Evolutionary conservation across 2,888 invertebrate species (phyloP).

Genomic region (Linyphia triangularis): DNA sequence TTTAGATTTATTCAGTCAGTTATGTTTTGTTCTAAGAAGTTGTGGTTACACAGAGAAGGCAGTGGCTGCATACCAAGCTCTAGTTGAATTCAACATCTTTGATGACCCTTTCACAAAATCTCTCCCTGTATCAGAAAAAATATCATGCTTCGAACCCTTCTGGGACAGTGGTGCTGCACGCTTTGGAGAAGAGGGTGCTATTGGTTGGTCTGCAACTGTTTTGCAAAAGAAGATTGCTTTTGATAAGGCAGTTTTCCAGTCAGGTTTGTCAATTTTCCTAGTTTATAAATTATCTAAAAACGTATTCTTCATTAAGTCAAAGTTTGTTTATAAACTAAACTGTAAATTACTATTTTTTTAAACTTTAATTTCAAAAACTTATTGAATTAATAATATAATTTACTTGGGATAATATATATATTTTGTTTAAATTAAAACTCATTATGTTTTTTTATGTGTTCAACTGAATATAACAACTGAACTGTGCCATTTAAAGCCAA

Average conservation of each 20-base stretch:
- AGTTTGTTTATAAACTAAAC: too few species aligned
- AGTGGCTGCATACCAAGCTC: slow-evolving; percentile 80
- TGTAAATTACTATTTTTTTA: too few species aligned
- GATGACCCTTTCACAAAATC: slow-evolving; percentile 77
- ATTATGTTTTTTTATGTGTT: too few species aligned
- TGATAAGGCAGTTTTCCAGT: slow-evolving; percentile 43
- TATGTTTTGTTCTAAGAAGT: slow-evolving; percentile 79
- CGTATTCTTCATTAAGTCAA: too few species aligned
- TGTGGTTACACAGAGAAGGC: slow-evolving; percentile 80
- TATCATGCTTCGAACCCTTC: slow-evolving; percentile 80
- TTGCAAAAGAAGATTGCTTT: slow-evolving; percentile 60
- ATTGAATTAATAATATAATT: too few species aligned
- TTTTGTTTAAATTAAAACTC: too few species aligned
- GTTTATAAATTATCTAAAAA: too few species aligned
- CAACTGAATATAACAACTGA: too few species aligned
- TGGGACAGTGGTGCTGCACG: slow-evolving; percentile 80
- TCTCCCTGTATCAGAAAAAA: slow-evolving; percentile 77
- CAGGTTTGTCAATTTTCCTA: slow-evolving; percentile 47
- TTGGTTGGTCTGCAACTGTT: slow-evolving; percentile 79
- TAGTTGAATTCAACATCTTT: slow-evolving; percentile 81
- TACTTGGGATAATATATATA: too few species aligned
- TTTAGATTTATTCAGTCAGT: slow-evolving; percentile 79
- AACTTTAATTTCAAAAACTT: too few species aligned
- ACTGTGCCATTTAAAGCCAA: too few species aligned
- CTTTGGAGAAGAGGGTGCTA: slow-evolving; percentile 79